These are phyloP conservation scores for Egretta garzetta DNA, from an alignment of 2,113 vertebrate genomes.

Conservation along the genomic window DNA sequence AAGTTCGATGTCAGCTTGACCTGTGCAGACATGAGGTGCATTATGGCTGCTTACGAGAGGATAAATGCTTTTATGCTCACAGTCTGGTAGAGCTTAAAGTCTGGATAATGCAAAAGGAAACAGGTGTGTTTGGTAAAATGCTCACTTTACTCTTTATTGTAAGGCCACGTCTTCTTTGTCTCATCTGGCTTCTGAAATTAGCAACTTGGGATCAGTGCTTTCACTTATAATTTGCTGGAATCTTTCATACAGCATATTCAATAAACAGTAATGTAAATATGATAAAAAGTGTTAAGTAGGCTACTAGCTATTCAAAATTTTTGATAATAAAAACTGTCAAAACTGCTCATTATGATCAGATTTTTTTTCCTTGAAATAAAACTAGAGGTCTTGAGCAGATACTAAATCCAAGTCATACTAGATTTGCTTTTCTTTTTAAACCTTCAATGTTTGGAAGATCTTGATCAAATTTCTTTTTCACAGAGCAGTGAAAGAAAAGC, in stretches of 20 bases:
- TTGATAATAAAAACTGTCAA: background rate
- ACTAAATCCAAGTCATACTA: background rate
- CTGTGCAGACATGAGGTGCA: slow-evolving; percentile 94
- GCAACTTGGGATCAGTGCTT: background rate
- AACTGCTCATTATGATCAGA: background rate
- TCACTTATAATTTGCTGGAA: background rate
- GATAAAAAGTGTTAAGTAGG: background rate
- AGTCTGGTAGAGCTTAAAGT: slow-evolving; percentile 95
- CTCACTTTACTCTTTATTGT: background rate
- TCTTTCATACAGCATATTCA: background rate
- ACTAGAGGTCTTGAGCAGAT: background rate
- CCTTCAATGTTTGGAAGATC: background rate
- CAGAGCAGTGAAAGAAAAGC: background rate
- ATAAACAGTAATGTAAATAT: background rate
- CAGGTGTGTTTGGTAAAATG: slow-evolving; percentile 69
- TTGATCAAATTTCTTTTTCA: background rate
- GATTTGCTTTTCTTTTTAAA: background rate
- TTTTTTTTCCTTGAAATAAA: background rate
- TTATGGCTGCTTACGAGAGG: slow-evolving; percentile 92
- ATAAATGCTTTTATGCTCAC: slow-evolving; percentile 95
- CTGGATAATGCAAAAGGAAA: slow-evolving; percentile 94
- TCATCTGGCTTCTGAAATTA: background rate
- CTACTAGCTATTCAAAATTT: background rate
- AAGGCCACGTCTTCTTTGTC: background rate
- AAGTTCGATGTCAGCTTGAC: slow-evolving; percentile 84